phyloP scores from a whole-genome alignment of 2,888 invertebrate species.

The Peribatodes rhomboidaria region DNA sequence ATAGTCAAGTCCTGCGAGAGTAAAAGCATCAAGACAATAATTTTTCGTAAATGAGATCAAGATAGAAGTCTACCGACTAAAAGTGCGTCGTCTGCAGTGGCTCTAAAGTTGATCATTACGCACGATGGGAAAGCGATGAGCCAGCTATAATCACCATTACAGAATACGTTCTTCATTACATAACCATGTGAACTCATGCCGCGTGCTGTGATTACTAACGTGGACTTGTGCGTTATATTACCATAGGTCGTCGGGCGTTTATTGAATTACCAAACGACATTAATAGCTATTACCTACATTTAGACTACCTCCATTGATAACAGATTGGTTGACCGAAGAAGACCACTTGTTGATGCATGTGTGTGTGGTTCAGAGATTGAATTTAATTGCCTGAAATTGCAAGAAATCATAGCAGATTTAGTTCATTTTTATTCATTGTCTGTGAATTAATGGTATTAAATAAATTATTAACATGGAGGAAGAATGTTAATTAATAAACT shows the following conservation, averaged over 20 bases:
- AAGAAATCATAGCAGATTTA: no score
- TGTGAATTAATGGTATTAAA: no score
- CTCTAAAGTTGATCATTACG: constrained; percentile 29
- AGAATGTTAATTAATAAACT: no score
- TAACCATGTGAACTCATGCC: constrained; percentile 44
- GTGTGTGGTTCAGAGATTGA: no score
- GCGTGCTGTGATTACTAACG: constrained; percentile 24
- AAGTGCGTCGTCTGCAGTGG: neutral
- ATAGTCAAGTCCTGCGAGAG: neutral
- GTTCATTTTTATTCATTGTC: no score
- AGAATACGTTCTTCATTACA: constrained; percentile 32
- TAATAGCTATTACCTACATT: no score
- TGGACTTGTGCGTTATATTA: neutral
- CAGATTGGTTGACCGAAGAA: no score
- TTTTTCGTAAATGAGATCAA: neutral
- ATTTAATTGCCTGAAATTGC: no score
- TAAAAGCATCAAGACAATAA: neutral
- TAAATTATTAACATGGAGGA: no score
- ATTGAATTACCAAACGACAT: neutral
- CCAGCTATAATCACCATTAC: constrained; percentile 24
- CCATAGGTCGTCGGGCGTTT: neutral
- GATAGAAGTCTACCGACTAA: neutral
- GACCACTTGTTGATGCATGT: no score
- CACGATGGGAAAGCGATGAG: constrained; percentile 47
- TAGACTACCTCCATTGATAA: no score